Percentiles rank a stretch among this genome's conserved stretches.
These are phyloP conservation scores for Poecilus cupreus DNA, from an alignment of 2,888 invertebrate genomes.

Conservation along the genomic window DNA sequence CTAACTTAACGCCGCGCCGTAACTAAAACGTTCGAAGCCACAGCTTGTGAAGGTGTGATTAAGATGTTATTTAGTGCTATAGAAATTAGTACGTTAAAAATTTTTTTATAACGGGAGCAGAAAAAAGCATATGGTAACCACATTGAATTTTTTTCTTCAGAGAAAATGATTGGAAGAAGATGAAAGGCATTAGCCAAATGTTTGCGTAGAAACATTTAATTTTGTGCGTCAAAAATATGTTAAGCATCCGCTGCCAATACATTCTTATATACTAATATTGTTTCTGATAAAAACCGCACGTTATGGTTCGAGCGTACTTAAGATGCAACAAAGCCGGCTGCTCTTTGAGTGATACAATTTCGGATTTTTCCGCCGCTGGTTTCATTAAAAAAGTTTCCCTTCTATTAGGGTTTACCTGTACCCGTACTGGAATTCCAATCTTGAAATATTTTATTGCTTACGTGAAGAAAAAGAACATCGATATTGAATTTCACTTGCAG, in stretches of 20 bases:
- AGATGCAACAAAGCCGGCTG: conserved; percentile 52
- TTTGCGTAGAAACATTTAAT: conserved; percentile 20
- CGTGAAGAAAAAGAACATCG: conserved; percentile 54
- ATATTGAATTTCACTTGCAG: conserved; percentile 60
- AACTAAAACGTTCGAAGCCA: too few species aligned
- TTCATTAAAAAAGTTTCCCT: conserved; percentile 59
- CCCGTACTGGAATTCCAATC: conserved; percentile 58
- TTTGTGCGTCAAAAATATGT: conserved; percentile 38
- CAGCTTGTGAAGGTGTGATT: too few species aligned
- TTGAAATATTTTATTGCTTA: conserved; percentile 58
- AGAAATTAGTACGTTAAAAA: too few species aligned
- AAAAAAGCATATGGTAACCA: neutral
- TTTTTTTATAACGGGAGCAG: too few species aligned
- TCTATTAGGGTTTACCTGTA: conserved; percentile 57
- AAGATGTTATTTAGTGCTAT: too few species aligned
- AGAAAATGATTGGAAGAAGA: neutral
- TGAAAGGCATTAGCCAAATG: conserved; percentile 11
- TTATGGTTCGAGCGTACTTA: conserved; percentile 50
- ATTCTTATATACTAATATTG: conserved; percentile 50
- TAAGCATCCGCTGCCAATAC: conserved; percentile 41
- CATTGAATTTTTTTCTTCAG: neutral
- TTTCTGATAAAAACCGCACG: conserved; percentile 43
- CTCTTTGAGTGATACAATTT: conserved; percentile 59
- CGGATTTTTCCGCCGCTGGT: conserved; percentile 55
- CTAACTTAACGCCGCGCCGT: too few species aligned